Evolutionary conservation across 2,888 invertebrate species (phyloP).

Genomic region (Drosophila picticornis): DNA sequence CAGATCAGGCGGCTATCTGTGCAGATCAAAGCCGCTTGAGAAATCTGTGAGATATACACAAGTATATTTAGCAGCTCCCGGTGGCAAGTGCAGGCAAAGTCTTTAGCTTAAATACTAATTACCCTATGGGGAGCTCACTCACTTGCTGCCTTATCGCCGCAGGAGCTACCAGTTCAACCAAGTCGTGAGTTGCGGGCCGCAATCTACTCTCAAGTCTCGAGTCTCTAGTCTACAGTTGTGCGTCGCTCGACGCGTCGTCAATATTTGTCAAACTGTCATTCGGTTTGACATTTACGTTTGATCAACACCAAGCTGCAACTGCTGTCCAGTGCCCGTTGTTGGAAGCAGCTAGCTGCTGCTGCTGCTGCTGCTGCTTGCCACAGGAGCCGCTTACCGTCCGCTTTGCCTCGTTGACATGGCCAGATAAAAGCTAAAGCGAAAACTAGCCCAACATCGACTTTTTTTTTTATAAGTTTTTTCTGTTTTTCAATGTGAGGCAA

Average conservation of each 20-base stretch:
- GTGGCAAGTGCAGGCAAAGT: constrained; percentile 71
- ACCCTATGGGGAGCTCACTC: constrained; percentile 79
- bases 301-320: constrained; percentile 72
- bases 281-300: constrained; percentile 83
- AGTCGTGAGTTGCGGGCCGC: constrained; percentile 50
- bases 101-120: constrained; percentile 77
- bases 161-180: constrained; percentile 26
- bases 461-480: background rate
- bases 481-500: constrained; percentile 64
- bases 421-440: constrained; percentile 68
- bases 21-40: constrained; percentile 68
- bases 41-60: constrained; percentile 54
- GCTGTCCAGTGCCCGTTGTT: constrained; percentile 31
- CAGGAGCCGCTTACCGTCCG: constrained; percentile 58
- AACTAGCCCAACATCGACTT: constrained; percentile 70
- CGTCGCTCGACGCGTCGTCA: constrained; percentile 79
- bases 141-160: constrained; percentile 44
- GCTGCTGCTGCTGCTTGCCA: constrained; percentile 31
- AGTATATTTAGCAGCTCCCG: constrained; percentile 59
- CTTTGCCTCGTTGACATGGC: constrained; percentile 66
- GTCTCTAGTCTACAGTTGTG: constrained; percentile 23
- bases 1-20: constrained; percentile 58
- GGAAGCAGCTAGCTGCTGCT: constrained; percentile 19
- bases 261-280: constrained; percentile 84
- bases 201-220: constrained; percentile 5